Percentiles rank a stretch among this genome's conserved stretches.
phyloP scores from a whole-genome alignment of 1,140 invertebrate species.

The Sycophaga agraensis region DNA sequence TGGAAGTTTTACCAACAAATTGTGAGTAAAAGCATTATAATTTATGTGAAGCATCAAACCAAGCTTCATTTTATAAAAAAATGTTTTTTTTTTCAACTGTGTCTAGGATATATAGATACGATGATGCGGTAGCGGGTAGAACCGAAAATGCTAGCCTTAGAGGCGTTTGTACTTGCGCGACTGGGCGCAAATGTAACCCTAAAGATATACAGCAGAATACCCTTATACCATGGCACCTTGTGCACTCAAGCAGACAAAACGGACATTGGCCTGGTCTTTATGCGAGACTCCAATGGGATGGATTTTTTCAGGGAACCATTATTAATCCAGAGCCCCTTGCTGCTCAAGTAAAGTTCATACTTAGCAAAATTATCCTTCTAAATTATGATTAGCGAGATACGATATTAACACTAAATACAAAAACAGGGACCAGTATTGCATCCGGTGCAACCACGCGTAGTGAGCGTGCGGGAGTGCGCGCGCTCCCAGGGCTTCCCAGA shows the following conservation, averaged over 20 bases:
- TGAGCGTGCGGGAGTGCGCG: conserved; percentile 70
- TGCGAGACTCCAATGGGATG: conserved; percentile 78
- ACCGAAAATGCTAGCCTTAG: conserved; percentile 64
- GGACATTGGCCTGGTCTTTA: conserved; percentile 79
- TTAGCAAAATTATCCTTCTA: background rate
- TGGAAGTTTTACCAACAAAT: conserved; percentile 66
- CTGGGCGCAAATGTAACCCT: conserved; percentile 66
- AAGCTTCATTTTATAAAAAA: too few species aligned
- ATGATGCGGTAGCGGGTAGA: conserved; percentile 74
- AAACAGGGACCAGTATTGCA: conserved; percentile 25
- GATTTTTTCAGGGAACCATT: conserved; percentile 80
- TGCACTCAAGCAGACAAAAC: conserved; percentile 84
- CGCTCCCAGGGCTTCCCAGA: conserved; percentile 86
- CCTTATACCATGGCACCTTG: conserved; percentile 86
- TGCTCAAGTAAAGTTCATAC: too few species aligned
- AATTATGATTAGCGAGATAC: too few species aligned
- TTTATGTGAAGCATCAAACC: too few species aligned
- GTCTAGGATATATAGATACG: conserved; percentile 64
- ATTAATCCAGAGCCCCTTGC: conserved; percentile 92
- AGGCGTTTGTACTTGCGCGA: conserved; percentile 81
- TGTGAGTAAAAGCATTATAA: conserved; percentile 64
- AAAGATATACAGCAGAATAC: conserved; percentile 79
- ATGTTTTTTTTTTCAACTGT: too few species aligned
- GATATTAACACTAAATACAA: too few species aligned
- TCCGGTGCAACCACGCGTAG: conserved; percentile 2